Evolutionary conservation across 2,888 invertebrate species (phyloP).

Genomic region (Limnephilus lunatus): DNA sequence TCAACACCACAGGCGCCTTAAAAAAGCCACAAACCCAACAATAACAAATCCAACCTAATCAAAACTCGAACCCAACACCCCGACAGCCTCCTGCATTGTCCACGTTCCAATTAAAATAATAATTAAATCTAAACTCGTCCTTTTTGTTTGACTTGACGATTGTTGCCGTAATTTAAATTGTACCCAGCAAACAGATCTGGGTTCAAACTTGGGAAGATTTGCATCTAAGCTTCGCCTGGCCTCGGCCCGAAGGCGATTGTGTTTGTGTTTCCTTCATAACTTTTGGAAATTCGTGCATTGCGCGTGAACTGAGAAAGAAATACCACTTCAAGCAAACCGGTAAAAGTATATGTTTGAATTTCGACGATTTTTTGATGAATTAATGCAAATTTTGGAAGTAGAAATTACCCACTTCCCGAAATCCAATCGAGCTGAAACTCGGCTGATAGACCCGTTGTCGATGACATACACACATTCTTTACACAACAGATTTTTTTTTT

Average conservation of each 20-base stretch:
- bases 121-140: background rate
- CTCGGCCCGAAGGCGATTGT: background rate
- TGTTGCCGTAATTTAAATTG: constrained; percentile 13
- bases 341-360: no score
- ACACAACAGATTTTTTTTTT: no score
- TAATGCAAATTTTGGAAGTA: no score
- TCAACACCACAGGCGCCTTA: background rate
- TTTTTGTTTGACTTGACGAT: constrained; percentile 24
- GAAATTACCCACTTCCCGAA: no score
- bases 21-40: background rate
- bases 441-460: no score
- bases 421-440: no score
- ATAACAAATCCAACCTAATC: background rate
- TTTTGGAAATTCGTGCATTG: background rate
- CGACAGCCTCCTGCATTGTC: background rate
- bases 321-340: background rate
- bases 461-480: no score
- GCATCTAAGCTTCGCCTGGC: background rate
- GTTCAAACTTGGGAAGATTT: background rate
- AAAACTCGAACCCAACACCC: background rate
- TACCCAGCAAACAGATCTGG: background rate
- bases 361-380: no score
- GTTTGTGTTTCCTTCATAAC: constrained; percentile 10
- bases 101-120: background rate
- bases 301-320: background rate